Evolutionary conservation across 2,797 vertebrate species (phyloP), one percentile per base, ranked within the genome.

Genomic region (Salarias fasciatus): DNA sequence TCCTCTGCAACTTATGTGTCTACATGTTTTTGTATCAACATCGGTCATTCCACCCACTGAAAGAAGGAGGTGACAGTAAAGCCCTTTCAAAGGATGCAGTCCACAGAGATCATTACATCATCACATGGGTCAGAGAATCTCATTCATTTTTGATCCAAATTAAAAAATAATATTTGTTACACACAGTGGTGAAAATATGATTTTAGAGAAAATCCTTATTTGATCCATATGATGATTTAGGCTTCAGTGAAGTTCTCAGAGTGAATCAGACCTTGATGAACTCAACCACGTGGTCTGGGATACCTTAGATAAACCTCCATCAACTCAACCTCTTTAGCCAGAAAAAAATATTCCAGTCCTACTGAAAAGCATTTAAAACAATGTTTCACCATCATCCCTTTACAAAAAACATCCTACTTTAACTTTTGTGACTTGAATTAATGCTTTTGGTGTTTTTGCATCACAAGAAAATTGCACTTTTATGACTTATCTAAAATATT

Each of bases 71-170:
- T 14, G 41, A 37, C 13, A 10, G n/a, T 18, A 31, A 29, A 14
- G 0, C 3, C 5, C 37, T 38, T 36, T 49, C 4, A 64, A 37
- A 44, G 24, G 15, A 18, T 42, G 35, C 54, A 24, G 12, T 3
- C 11, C 14, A 43, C 31, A 28, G 11, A 9, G 41, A 13, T 40
- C 10, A 40, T 7, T 47, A 52, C 30, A 44, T 14, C n/a, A 44
- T 61, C 63, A 61, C 66, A 45, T 61, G 62, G 15, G 28, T 61
- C 41, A 70, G 72, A 70, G 54, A 47, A 51, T 30, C 8, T 46
- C 36, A 24, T 63, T 64, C 6, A 63, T 33, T 54, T n/a, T 31
- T n/a, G 1, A 15, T 54, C 35, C 18, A 13, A 38, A 37, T 37
- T 40, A 44, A 11, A 37, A 24, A 42, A 46, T 31, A 56, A 36